Evolutionary conservation across 2,797 vertebrate species (phyloP), one percentile per base, ranked within the genome.

Genomic region (Cyclopterus lumpus): DNA sequence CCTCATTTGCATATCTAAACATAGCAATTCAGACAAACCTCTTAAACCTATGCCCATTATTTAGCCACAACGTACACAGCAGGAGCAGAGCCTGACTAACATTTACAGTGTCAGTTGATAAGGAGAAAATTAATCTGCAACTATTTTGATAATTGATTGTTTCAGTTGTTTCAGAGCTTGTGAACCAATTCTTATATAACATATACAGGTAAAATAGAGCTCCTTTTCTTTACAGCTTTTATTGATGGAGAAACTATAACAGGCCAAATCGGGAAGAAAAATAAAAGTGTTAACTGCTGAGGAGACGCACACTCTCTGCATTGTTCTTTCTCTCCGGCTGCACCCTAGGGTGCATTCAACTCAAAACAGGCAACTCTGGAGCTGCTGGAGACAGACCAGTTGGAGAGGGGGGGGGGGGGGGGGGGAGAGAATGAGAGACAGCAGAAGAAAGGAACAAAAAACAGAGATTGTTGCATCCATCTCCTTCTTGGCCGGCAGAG

Each of bases 321-420:
- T 85, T 88, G 83, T 84, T 86, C 77, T 67, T 73, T 73, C 71
- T 86, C 77, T 54, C 75, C 48, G 20, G 82, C 75, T 71, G 82
- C 88, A 91, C 83, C 79, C 84, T 55, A 69, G 78, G 84, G 85
- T 4, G 30, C 74, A 70, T 64, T 87, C 83, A 62, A 54, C 77
- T 80, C 46, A 86, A 79, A 84, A 40, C 67, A 79, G 68, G 60
- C 54, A 42, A 66, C 65, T 77, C 73, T 46, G 60, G 58, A 84
- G 75, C 80, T 71, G 81, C 73, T 74, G 62, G 79, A 9, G 22
- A n/a, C 2, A 49, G 18, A 48, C n/a, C n/a, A n/a, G n/a, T n/a
- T n/a, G n/a, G 20, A 48, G 46, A 48, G 20, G 48, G 46, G 48
- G 46, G n/a, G 46, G n/a, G 46, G n/a, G 49, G 53, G 22, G 53